Base-by-base conservation (phyloP, 2,888 invertebrate genomes). In the Cremastinae sp. region DNA sequence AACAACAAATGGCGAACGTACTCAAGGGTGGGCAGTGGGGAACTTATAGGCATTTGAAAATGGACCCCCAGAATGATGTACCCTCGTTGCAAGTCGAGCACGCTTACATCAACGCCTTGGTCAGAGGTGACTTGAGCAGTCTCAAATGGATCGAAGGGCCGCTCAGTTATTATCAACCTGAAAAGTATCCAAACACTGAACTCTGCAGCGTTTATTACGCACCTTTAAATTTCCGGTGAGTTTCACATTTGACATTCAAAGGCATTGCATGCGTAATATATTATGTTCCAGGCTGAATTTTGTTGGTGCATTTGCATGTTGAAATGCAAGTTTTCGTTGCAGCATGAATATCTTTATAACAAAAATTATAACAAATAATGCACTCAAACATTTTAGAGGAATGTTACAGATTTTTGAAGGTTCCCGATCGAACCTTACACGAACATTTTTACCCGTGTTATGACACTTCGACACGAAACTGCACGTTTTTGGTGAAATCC, bases 101-200 rank as follows among this genome's bases (percentile, higher is more conserved):
- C 91, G 98, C 98, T 10, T 98, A 97, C 90, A 95, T 99, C 61
- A 98, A 99, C 90, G 95, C 97, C 0, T 90, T 97, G 82, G 95
- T 94, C 12, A 93, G 98, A 86, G 99, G 99, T 70, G 99, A 99
- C 91, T 92, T 99, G 81, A 94, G 98, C 16, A 98, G 96, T 83
- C 92, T 97, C 81, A 93, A 94, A 85, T 99, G 96, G 98, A 96
- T 98, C 87, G 98, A 96, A 91, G 96, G 96, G 68, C 95, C 95
- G 62, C 92, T 94, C 56, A 92, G 93, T 47, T 93, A 92, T 84
- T 92, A 93, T 85, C 91, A 91, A 86, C 90, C 90, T 72, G 90
- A 90, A 8, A 84, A 83, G 51, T 82, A 87, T 80, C 90, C 91
- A 2, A 90, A 92, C 76, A 88, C 91, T 10, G 94, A 95, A 83